Percentiles rank a stretch among this genome's conserved stretches.
These are phyloP conservation scores for Marcusenius ussheri DNA, from an alignment of 2,113 vertebrate species.

Conservation along the genomic window DNA sequence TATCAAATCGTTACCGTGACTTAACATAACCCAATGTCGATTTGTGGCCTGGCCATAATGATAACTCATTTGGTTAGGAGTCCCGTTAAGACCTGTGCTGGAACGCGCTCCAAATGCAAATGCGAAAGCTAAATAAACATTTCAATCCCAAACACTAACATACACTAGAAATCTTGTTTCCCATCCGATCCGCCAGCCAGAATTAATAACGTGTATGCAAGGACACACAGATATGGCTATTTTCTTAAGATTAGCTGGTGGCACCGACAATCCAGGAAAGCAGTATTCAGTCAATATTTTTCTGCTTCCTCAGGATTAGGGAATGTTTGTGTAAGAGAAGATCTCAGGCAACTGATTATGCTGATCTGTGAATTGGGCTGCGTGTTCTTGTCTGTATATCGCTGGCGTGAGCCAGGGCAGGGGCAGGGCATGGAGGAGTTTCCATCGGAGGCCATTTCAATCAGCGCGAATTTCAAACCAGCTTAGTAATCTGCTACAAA, in stretches of 20 bases:
- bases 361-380: not conserved
- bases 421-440: not conserved
- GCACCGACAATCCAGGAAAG: not conserved
- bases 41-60: not conserved
- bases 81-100: not conserved
- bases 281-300: conserved; percentile 18
- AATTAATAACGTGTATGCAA: not conserved
- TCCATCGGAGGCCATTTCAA: not conserved
- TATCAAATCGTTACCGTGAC: not conserved
- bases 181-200: not conserved
- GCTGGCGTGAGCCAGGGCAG: not conserved
- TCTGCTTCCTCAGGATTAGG: not conserved
- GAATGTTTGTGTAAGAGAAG: conserved; percentile 17
- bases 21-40: not conserved
- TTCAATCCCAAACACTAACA: conserved; percentile 2
- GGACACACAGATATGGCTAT: not conserved
- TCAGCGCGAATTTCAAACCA: not conserved
- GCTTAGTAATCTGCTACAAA: not conserved
- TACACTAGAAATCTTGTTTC: conserved; percentile 1
- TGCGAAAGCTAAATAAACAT: not conserved
- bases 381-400: not conserved
- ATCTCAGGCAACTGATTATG: not conserved
- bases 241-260: not conserved
- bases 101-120: not conserved
- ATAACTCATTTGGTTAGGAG: not conserved